Percentiles rank a stretch among this genome's conserved stretches.
phyloP scores from a whole-genome alignment of 2,888 invertebrate species.

The Smittia sp. region DNA sequence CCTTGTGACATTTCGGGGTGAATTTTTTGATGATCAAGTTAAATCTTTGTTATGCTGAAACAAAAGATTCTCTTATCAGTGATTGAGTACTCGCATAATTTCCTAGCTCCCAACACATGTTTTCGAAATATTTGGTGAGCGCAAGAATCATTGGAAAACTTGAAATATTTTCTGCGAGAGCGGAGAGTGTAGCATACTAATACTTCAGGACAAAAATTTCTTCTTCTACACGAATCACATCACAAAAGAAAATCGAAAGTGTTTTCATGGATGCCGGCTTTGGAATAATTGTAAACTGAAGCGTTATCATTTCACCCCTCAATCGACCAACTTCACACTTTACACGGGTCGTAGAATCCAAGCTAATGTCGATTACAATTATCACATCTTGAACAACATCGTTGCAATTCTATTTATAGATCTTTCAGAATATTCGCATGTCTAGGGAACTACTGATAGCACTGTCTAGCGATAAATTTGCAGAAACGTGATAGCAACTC shows the following conservation, averaged over 20 bases:
- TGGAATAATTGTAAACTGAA: not conserved
- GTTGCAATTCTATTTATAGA: constrained; percentile 9
- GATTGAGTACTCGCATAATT: not conserved
- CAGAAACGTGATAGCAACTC: not conserved
- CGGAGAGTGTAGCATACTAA: not conserved
- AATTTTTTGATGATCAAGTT: not conserved
- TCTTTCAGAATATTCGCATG: not conserved
- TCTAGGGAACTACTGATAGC: not conserved
- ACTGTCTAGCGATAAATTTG: not conserved
- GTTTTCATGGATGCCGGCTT: not conserved
- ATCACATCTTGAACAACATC: not conserved
- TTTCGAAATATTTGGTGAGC: not conserved
- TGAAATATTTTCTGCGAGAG: not conserved
- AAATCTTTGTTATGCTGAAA: not conserved
- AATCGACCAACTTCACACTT: not conserved
- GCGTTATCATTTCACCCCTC: not conserved
- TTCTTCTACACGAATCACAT: not conserved
- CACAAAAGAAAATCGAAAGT: constrained; percentile 13
- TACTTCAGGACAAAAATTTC: not conserved
- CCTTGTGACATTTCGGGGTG: constrained; percentile 38
- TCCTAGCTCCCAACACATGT: not conserved
- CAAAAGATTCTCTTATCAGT: not conserved
- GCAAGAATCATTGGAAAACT: not conserved
- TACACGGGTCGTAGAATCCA: not conserved
- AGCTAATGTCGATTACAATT: not conserved